A percentile compares a stretch with the other conserved stretches of the same genome.
phyloP scores from a whole-genome alignment of 1,140 invertebrate genomes.

The Calliphora vicina region DNA sequence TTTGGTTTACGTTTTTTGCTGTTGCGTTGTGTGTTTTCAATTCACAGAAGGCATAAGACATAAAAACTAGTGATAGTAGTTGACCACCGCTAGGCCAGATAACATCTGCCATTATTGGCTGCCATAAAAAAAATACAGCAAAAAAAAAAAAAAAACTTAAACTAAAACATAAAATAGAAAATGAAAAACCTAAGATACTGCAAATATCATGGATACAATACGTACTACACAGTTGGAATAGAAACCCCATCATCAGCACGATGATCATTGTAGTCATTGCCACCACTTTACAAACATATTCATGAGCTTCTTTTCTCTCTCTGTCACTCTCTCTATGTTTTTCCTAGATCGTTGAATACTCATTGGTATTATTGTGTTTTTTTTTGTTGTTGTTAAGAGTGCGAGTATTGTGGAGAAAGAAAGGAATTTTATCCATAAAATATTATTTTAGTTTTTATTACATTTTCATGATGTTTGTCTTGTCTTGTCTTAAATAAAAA shows the following conservation, averaged over 20 bases:
- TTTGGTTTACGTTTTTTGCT: neutral
- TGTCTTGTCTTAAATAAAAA: neutral
- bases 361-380: neutral
- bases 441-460: conserved; percentile 6
- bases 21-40: neutral
- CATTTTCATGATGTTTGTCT: neutral
- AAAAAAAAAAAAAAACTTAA: neutral
- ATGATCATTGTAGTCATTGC: too few relatives aligned
- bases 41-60: conserved; percentile 7
- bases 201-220: neutral
- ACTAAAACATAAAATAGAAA: neutral
- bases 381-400: neutral
- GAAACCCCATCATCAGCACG: neutral
- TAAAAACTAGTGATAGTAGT: conserved; percentile 10
- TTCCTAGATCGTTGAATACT: neutral
- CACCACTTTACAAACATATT: neutral
- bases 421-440: conserved; percentile 14
- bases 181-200: neutral
- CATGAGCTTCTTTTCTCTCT: neutral
- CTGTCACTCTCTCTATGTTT: neutral
- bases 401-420: neutral
- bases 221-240: neutral
- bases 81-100: conserved; percentile 3
- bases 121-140: neutral
- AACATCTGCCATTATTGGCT: conserved; percentile 13